Percentiles rank a stretch among this genome's conserved stretches.
Evolutionary conservation across 2,797 vertebrate genomes (phyloP).

Genomic region (Meda fulgida): DNA sequence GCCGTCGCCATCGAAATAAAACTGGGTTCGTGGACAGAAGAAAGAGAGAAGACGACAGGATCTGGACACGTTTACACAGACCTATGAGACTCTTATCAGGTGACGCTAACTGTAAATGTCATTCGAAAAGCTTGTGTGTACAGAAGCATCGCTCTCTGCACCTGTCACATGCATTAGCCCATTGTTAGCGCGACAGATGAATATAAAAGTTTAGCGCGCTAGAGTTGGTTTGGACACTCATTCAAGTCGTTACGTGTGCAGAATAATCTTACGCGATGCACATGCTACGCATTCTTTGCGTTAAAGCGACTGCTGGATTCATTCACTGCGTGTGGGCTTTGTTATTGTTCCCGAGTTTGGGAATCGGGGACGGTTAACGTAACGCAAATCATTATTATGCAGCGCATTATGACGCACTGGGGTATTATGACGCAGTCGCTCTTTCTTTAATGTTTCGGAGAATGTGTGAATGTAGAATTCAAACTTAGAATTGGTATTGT

Average conservation of each 20-base stretch:
- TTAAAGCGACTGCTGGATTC: neutral
- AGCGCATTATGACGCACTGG: constrained; percentile 6
- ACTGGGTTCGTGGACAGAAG: constrained; percentile 5
- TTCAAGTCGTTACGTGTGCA: neutral
- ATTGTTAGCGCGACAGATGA: constrained; percentile 14
- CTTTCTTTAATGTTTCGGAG: neutral
- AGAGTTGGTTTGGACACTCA: neutral
- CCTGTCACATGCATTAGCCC: constrained; percentile 21
- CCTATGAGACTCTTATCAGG: constrained; percentile 34
- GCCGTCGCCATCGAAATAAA: constrained; percentile 28
- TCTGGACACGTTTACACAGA: constrained; percentile 14
- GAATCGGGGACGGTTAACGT: constrained; percentile 1
- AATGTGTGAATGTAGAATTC: neutral
- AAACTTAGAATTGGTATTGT: neutral
- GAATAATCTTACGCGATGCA: neutral
- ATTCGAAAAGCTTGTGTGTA: neutral
- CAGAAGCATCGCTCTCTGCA: constrained; percentile 7
- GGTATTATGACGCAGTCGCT: constrained; percentile 3
- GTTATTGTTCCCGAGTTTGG: constrained; percentile 23
- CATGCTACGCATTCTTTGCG: neutral
- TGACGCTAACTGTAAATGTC: neutral
- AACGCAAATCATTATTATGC: constrained; percentile 20
- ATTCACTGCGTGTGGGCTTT: neutral
- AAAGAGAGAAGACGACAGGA: constrained; percentile 17
- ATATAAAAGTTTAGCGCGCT: constrained; percentile 5